Base-by-base conservation (phyloP, 2,888 invertebrate genomes). In the Lasioglossum zephyrum region DNA sequence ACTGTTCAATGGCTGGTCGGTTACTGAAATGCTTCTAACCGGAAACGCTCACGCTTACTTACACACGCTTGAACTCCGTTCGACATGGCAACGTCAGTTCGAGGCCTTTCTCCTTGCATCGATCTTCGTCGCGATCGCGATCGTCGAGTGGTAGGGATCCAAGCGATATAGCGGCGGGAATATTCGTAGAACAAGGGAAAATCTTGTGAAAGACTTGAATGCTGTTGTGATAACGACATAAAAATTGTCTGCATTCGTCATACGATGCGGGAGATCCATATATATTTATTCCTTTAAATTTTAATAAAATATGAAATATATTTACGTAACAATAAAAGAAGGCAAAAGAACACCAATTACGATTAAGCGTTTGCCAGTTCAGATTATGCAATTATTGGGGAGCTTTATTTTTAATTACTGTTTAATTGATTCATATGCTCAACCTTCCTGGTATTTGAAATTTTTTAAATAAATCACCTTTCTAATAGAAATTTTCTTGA, bases 101-200 rank as follows among this genome's bases (percentile, higher is more conserved):
- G 57, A 69, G 82, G 90, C 57, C 92, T 92, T 92, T 92, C 92
- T 90, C 92, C 87, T 91, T 75, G 79, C 90, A 88, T 86, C 75
- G 89, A 90, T 88, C 81, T 84, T 77, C 73, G 36, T 74, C 47
- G 73, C 47, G 18, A 49, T 80, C 31, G 22, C 16, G 26, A 63
- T 53, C 13, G 9, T 53, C 9, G 6, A 41, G 18, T 79, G 79
- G 84, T n/a, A n/a, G n/a, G n/a, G n/a, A n/a, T n/a, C n/a, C n/a
- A n/a, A n/a, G n/a, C n/a, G n/a, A n/a, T 69, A 53, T 74, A 39
- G 0, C 11, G 57, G 13, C 57, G 36, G 39, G 31, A 39, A n/a
- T 22, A 3, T 63, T 26, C 31, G 22, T 8, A 22, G 22, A 6
- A 31, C 60, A 6, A 44, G 44, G 0, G 57, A 26, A 69, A 36